Base-by-base conservation (phyloP, 2,888 invertebrate species). In the Drosophila acutilabella region DNA sequence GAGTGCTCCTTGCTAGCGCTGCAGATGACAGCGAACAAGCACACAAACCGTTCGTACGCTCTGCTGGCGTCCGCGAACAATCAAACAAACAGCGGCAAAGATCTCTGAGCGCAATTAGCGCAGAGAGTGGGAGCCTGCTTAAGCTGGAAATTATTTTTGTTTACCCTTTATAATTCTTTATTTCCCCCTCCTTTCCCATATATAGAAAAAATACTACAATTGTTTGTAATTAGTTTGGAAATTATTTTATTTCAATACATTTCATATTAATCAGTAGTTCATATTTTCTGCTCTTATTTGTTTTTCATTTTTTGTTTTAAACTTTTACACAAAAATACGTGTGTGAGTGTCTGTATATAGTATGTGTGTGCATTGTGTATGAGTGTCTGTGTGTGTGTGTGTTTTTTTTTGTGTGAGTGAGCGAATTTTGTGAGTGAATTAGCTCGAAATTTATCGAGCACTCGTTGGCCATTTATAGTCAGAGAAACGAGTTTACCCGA, bases 211-310 rank as follows among this genome's bases (percentile, higher is more conserved):
- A 51, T 13, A 51, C 38, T 2, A 23, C 33, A 14, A 48, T 13
- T 30, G 10, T 8, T 60, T 57, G 30, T n/a, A 33, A 44, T 57
- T 75, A 77, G 88, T 83, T 83, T 88, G 88, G 83, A 83, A 83
- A 85, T 88, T 74, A 82, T 85, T 85, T 83, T 83, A 88, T 83
- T 86, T 85, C 74, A 88, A 82, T 83, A 88, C 81, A 83, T 80
- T 83, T 83, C 69, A 88, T 81, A 81, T 81, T 88, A 72, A 77
- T 85, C 86, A 85, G 82, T 85, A 85, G 88, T 88, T 82, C 66
- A 87, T 79, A 84, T 73, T 88, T 76, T 79, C 66, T 67, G 79
- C 60, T 61, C 67, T 56, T 40, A 75, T 52, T 62, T 69, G 51
- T 71, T 71, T 87, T 75, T 47, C 14, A 30, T 57, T 11, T 81